Percentiles rank a stretch among this genome's conserved stretches.
Conservation (phyloP, 2,113 vertebrate species). For the Podocnemis expansa region DNA sequence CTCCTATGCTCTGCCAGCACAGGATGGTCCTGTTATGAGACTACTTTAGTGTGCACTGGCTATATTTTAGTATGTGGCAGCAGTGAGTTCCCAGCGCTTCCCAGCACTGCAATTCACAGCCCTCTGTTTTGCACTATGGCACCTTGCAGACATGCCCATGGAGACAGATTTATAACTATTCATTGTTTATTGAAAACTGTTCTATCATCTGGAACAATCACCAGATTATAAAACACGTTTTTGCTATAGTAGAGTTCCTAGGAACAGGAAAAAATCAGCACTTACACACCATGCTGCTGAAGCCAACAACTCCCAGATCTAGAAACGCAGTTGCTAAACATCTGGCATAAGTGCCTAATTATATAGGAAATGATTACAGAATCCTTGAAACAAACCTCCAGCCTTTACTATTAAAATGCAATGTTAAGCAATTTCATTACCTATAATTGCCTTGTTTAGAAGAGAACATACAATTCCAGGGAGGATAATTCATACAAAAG, state of each 20-base stretch:
- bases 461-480: not conserved
- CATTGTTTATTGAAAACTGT: not conserved
- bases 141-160: not conserved
- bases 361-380: not conserved
- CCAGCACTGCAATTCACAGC: not conserved
- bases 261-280: not conserved
- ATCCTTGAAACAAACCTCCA: not conserved
- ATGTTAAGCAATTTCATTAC: not conserved
- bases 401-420: not conserved
- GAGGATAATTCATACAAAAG: not conserved
- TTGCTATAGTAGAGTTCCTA: not conserved
- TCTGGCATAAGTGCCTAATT: not conserved
- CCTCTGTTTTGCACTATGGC: not conserved
- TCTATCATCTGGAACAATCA: not conserved
- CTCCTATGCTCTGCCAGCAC: not conserved
- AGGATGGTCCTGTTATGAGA: not conserved
- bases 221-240: not conserved
- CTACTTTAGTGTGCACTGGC: not conserved
- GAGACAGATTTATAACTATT: not conserved
- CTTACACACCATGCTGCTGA: not conserved
- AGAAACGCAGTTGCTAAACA: not conserved
- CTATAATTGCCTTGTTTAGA: not conserved
- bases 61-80: not conserved
- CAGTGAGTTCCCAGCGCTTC: not conserved
- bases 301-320: not conserved